These are phyloP conservation scores for Oncorhynchus gorbuscha DNA, from an alignment of 2,113 vertebrate genomes.

Conservation along the genomic window DNA sequence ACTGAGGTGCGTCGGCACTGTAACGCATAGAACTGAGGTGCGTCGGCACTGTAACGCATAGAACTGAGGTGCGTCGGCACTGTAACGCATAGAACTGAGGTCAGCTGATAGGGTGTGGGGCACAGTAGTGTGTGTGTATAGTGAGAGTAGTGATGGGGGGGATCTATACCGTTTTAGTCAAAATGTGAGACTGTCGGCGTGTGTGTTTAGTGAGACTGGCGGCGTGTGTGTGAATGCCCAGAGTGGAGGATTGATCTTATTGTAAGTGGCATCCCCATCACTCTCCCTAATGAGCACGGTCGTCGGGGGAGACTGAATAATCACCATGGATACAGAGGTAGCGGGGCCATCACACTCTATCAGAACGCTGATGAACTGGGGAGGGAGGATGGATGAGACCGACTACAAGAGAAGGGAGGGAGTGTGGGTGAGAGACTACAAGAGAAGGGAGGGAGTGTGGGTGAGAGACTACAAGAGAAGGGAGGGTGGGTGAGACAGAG, in stretches of 20 bases:
- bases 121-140: neutral
- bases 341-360: neutral
- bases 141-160: no score
- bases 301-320: slow-evolving; percentile 45
- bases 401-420: neutral
- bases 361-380: slow-evolving; percentile 3
- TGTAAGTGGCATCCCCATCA: slow-evolving; percentile 44
- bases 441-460: neutral
- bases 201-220: neutral
- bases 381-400: neutral
- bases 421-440: no score
- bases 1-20: no score
- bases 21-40: no score
- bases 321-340: slow-evolving; percentile 30
- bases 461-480: no score
- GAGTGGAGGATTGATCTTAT: slow-evolving; percentile 37
- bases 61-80: no score
- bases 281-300: slow-evolving; percentile 46
- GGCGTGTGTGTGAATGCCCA: neutral
- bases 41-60: no score
- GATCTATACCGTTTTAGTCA: no score
- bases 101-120: no score
- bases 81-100: no score
- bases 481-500: no score
- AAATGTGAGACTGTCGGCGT: neutral